phyloP scores from a whole-genome alignment of 2,113 vertebrate species.

The Peucedramus taeniatus region DNA sequence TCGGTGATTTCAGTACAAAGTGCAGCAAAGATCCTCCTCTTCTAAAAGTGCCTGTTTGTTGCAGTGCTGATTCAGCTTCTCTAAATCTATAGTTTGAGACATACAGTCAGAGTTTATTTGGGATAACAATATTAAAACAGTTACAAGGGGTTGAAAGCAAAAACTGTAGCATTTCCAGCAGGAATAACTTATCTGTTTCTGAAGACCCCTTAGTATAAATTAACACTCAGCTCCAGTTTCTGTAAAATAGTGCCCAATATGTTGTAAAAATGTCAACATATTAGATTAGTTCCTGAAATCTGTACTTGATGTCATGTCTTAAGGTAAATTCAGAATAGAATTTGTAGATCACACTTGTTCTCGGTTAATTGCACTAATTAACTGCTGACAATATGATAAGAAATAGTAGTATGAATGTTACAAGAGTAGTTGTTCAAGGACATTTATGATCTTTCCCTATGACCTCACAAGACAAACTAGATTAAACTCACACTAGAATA shows the following conservation, averaged over 20 bases:
- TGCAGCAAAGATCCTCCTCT: neutral
- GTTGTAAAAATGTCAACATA: neutral
- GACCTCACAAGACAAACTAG: neutral
- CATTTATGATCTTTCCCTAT: neutral
- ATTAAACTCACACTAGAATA: neutral
- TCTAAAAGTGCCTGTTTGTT: neutral
- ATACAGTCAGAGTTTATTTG: neutral
- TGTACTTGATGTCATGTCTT: neutral
- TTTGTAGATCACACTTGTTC: neutral
- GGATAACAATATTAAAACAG: neutral
- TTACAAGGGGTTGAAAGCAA: neutral
- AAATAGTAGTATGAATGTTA: neutral
- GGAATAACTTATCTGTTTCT: neutral
- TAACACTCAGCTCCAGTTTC: neutral
- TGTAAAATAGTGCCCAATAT: neutral
- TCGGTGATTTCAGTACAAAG: neutral
- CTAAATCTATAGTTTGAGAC: neutral
- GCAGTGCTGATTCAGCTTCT: slow-evolving; percentile 13
- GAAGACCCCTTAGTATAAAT: neutral
- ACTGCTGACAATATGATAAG: neutral
- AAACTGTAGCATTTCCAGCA: neutral
- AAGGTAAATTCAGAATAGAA: neutral
- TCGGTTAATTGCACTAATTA: neutral
- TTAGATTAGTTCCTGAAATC: neutral
- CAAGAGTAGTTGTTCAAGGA: neutral